Evolutionary conservation across 30 jellyfish, hydroid and myxozoan species (phyloP).

Genomic region (Clytia hemisphaerica): DNA sequence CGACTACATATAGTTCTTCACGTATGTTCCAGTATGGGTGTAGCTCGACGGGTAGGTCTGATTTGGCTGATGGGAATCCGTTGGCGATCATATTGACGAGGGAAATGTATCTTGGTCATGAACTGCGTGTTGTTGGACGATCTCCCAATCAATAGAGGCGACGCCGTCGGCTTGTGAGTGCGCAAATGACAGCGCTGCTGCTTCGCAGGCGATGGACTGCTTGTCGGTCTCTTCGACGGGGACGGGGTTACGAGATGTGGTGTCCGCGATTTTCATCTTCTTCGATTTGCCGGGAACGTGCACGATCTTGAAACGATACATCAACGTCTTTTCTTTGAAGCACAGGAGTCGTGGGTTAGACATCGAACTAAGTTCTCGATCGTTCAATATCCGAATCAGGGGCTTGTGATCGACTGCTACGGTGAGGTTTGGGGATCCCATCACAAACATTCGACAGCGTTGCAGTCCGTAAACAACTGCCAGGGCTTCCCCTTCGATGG

Average conservation of each 20-base stretch:
- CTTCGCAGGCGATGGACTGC: not conserved
- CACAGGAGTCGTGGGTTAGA: conserved; percentile 30
- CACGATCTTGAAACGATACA: conserved; percentile 29
- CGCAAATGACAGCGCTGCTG: not conserved
- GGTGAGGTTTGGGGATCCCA: conserved; percentile 38
- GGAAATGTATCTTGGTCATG: conserved; percentile 3
- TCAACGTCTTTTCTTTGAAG: conserved; percentile 30
- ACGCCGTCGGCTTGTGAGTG: not conserved
- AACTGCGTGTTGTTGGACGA: conserved; percentile 8
- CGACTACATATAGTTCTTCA: conserved; percentile 5
- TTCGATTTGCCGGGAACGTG: conserved; percentile 42
- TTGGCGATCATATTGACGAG: not conserved
- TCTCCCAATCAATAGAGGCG: not conserved
- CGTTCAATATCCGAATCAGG: conserved; percentile 15
- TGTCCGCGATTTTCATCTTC: not conserved
- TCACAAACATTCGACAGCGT: too few relatives aligned
- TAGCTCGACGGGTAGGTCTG: not conserved
- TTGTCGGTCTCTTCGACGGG: not conserved
- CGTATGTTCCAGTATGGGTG: conserved; percentile 20
- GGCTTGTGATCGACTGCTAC: conserved; percentile 64
- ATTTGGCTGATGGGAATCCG: conserved; percentile 24
- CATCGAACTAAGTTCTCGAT: conserved; percentile 27
- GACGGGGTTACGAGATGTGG: conserved; percentile 1
- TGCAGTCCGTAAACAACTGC: conserved; percentile 38
- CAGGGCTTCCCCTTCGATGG: conserved; percentile 50